Base-by-base conservation (phyloP, 2,888 invertebrate genomes). In the Drosophila parthenogenetica region DNA sequence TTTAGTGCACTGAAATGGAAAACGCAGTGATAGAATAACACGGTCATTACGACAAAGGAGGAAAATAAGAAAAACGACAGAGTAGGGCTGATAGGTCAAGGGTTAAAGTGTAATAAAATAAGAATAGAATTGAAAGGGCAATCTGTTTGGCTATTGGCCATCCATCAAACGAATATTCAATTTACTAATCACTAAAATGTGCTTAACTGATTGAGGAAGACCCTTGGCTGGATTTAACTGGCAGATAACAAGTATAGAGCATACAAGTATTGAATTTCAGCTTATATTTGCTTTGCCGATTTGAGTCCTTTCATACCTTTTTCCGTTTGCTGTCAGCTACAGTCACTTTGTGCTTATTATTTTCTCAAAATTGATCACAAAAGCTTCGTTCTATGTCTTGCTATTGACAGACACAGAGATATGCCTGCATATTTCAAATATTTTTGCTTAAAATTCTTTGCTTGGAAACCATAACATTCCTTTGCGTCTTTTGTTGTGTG, bases 1-100 rank as follows among this genome's bases (percentile, higher is more conserved):
- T 77, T 73, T 46, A 46, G 66, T 66, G 79, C 81, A 85, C 65
- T 85, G 77, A 79, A 71, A 51, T 66, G 79, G 69, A 79, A 85
- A 61, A 74, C 64, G 64, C 48, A 39, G 53, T 46, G 75, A 81
- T 74, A 79, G 67, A 5, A 54, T 25, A 51, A 49, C 43, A 57
- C 37, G 25, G n/a, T 57, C 72, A 60, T 37, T 35, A 16, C 43
- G 42, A 43, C 16, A 13, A 29, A 25, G 14, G 16, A 25, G 0
- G 19, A 46, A 22, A 17, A 14, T 2, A 4, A 14, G 10, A 29
- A 13, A 45, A 32, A 50, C 13, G 16, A 57, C 29, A 5, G 35
- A 3, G 14, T 10, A 2, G 29, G 29, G 8, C 29, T 29, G 29
- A 29, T 2, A 35, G 35, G n/a, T 22, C 17, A 54, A 17, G 39